Evolutionary conservation across 1,140 invertebrate genomes (phyloP).

Genomic region (Cecropterus lyciades): DNA sequence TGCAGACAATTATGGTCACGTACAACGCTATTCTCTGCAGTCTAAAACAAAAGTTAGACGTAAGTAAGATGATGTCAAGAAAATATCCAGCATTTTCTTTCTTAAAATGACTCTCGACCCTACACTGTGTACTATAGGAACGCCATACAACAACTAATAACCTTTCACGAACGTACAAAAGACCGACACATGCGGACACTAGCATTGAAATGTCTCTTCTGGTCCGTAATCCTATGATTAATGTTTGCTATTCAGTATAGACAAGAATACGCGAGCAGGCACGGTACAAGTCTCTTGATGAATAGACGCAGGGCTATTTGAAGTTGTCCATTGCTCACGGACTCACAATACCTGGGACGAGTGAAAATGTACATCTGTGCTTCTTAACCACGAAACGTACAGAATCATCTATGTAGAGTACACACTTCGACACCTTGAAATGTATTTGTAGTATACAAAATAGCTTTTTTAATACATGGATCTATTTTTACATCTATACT

Average conservation of each 20-base stretch:
- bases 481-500: too few species aligned
- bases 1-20: too few species aligned
- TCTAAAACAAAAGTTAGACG: too few species aligned
- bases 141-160: background rate
- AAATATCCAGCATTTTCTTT: too few species aligned
- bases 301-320: conserved; percentile 7
- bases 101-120: too few species aligned
- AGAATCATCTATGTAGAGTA: too few species aligned
- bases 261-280: background rate
- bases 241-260: conserved; percentile 13
- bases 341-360: background rate
- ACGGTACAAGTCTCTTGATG: background rate
- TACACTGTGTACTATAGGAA: background rate
- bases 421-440: too few species aligned
- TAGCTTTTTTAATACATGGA: too few species aligned
- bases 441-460: too few species aligned
- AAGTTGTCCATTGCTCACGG: conserved; percentile 6
- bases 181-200: background rate
- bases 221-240: conserved; percentile 12
- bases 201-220: conserved; percentile 10
- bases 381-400: too few species aligned
- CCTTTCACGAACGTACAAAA: background rate
- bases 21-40: too few species aligned
- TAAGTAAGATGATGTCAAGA: too few species aligned
- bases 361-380: background rate